A percentile compares a stretch with the other conserved stretches of the same genome.
These are phyloP conservation scores for Aldrovandia affinis DNA, from an alignment of 2,797 vertebrate genomes.

Conservation along the genomic window DNA sequence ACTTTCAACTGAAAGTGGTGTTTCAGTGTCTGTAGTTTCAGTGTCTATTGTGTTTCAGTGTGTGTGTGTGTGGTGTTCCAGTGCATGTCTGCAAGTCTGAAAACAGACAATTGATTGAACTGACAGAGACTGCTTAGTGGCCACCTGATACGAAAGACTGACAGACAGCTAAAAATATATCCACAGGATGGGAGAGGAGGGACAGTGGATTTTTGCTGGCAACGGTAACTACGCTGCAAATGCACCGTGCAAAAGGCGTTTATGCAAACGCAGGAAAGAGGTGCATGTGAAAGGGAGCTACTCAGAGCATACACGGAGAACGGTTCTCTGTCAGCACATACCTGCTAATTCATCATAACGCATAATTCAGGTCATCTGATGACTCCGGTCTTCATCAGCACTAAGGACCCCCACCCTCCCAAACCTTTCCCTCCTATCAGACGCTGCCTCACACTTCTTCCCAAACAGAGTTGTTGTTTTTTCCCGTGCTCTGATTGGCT, in stretches of 20 bases:
- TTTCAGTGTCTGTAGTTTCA: no score
- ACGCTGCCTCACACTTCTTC: background rate
- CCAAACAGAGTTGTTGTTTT: background rate
- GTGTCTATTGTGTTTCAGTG: no score
- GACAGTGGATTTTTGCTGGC: slow-evolving; percentile 25
- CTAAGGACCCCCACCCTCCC: background rate
- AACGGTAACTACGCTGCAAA: slow-evolving; percentile 41
- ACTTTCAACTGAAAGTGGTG: no score
- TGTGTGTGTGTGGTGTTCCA: no score
- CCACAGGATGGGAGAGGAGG: background rate
- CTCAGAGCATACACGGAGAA: slow-evolving; percentile 45
- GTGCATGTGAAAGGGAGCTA: background rate
- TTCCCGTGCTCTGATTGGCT: background rate
- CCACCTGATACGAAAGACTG: background rate
- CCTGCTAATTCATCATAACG: slow-evolving; percentile 76
- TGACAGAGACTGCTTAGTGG: background rate
- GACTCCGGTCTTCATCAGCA: background rate
- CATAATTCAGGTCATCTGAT: slow-evolving; percentile 50
- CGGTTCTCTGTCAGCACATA: slow-evolving; percentile 64
- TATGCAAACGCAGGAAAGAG: slow-evolving; percentile 66
- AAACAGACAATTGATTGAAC: background rate
- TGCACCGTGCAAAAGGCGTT: slow-evolving; percentile 61
- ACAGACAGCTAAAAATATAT: background rate
- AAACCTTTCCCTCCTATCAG: background rate
- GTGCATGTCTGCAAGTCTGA: background rate